Evolutionary conservation across 2,113 vertebrate genomes (phyloP).

Genomic region (Zapornia atra): DNA sequence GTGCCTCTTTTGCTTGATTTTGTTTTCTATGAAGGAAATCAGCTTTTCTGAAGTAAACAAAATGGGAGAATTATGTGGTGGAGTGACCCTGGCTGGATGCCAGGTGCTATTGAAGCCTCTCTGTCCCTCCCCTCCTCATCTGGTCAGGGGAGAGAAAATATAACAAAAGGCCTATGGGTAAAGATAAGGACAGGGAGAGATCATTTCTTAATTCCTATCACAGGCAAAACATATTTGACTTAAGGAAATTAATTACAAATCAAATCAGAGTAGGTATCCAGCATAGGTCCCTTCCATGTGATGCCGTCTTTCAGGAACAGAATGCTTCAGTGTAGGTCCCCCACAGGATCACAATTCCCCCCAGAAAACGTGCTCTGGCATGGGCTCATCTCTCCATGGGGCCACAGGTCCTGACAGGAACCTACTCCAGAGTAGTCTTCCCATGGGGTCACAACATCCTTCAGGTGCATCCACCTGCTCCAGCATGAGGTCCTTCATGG

Average conservation of each 20-base stretch:
- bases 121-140: neutral
- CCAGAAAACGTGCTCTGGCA: neutral
- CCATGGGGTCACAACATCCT: neutral
- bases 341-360: neutral
- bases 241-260: neutral
- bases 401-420: neutral
- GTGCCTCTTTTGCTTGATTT: neutral
- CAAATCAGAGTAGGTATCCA: neutral
- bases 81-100: neutral
- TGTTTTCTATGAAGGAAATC: neutral
- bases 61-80: neutral
- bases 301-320: too few species aligned
- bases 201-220: neutral
- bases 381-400: neutral
- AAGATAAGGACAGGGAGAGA: neutral
- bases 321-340: neutral
- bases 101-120: neutral
- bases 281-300: accelerated
- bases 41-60: neutral
- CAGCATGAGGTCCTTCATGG: too few species aligned
- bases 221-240: neutral
- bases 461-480: neutral
- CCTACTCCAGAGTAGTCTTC: neutral
- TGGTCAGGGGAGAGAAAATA: too few species aligned
- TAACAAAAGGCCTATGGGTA: too few species aligned